Conservation (phyloP, 2,888 invertebrate species). For the Nasonia oneida region DNA sequence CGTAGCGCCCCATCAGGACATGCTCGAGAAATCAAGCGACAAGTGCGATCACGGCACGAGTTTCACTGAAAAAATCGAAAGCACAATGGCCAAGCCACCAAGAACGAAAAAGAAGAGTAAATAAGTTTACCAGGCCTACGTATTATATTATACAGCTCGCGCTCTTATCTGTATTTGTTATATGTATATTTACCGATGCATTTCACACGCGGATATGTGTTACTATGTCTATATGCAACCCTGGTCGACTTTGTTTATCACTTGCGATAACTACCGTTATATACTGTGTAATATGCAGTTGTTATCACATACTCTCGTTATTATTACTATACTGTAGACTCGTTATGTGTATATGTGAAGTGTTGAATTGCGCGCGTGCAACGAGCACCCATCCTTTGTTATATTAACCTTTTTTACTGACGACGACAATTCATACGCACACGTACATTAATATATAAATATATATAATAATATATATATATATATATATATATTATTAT, state of each 20-base stretch:
- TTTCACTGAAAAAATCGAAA: conserved; percentile 73
- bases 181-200: conserved; percentile 37
- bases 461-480: neutral
- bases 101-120: conserved; percentile 80
- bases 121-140: neutral
- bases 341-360: neutral
- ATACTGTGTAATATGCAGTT: neutral
- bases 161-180: conserved; percentile 22
- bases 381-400: conserved; percentile 27
- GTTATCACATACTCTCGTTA: neutral
- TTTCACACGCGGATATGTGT: conserved; percentile 28
- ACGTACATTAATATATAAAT: neutral
- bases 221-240: neutral
- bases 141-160: neutral
- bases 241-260: conserved; percentile 20
- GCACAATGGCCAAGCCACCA: conserved; percentile 76
- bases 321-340: neutral
- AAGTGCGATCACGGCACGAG: conserved; percentile 67
- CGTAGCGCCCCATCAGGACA: conserved; percentile 70
- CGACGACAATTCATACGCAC: neutral
- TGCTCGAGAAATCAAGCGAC: conserved; percentile 70
- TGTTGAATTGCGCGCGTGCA: conserved; percentile 25
- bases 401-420: conserved; percentile 36
- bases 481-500: neutral
- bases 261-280: conserved; percentile 2